A percentile compares a stretch with the other conserved stretches of the same genome.
These are phyloP conservation scores for Drosophila bipectinata DNA, from an alignment of 1,140 invertebrate genomes.

Conservation along the genomic window DNA sequence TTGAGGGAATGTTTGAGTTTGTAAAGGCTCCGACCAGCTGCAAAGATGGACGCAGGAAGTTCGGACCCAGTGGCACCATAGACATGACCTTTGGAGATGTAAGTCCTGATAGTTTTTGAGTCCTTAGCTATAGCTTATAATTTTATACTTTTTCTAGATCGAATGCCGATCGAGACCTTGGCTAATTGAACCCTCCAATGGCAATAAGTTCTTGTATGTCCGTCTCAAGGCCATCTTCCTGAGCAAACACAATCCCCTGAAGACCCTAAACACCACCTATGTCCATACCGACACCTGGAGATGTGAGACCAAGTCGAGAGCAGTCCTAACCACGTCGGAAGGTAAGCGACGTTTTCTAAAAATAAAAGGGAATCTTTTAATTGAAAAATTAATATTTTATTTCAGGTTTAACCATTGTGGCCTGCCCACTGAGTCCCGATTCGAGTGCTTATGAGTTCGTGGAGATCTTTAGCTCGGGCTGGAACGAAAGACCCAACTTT, in stretches of 20 bases:
- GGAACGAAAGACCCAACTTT: constrained; percentile 86
- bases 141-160: constrained; percentile 84
- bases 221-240: constrained; percentile 80
- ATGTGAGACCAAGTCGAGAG: constrained; percentile 79
- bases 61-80: constrained; percentile 91
- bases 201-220: constrained; percentile 84
- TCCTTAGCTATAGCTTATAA: too few relatives aligned
- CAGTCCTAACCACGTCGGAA: constrained; percentile 80
- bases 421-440: constrained; percentile 76
- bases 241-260: constrained; percentile 78
- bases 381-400: too few relatives aligned
- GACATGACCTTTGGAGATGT: constrained; percentile 89
- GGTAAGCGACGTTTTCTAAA: too few relatives aligned
- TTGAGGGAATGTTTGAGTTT: constrained; percentile 93
- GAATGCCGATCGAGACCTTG: constrained; percentile 91
- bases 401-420: constrained; percentile 77
- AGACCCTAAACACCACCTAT: constrained; percentile 68
- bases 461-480: constrained; percentile 93
- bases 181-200: constrained; percentile 90
- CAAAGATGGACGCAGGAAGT: constrained; percentile 87
- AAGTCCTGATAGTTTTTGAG: constrained; percentile 56
- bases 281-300: constrained; percentile 58
- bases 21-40: constrained; percentile 88
- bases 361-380: not conserved
- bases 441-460: constrained; percentile 78